Evolutionary conservation across 2,797 vertebrate genomes (phyloP).

Genomic region (Masticophis lateralis): DNA sequence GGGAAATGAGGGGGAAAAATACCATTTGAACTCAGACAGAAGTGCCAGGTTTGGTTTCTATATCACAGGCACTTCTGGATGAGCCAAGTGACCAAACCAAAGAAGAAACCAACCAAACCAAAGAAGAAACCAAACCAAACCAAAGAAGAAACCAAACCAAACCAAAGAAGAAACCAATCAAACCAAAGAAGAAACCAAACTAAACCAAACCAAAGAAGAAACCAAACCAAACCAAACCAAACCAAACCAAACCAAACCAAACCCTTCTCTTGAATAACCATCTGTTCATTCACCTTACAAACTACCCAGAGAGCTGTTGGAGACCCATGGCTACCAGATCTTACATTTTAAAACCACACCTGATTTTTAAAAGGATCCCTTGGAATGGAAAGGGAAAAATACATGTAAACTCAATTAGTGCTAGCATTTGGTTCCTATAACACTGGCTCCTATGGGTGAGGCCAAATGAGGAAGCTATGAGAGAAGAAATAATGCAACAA

Average conservation of each 20-base stretch:
- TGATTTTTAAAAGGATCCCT: not conserved
- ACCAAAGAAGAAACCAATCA: not conserved
- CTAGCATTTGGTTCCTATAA: not conserved
- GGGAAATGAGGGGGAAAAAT: too few species aligned
- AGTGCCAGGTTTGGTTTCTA: not conserved
- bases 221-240: too few species aligned
- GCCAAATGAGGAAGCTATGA: not conserved
- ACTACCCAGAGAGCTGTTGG: not conserved
- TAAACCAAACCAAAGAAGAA: too few species aligned
- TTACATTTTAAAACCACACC: not conserved
- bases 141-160: not conserved
- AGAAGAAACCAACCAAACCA: too few species aligned
- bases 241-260: too few species aligned
- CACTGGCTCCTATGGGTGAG: not conserved
- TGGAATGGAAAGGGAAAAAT: not conserved
- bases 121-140: too few species aligned
- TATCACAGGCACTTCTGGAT: not conserved
- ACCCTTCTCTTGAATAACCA: not conserved
- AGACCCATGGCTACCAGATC: not conserved
- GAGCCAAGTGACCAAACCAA: not conserved
- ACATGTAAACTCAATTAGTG: not conserved
- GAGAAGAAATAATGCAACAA: not conserved
- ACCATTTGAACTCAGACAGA: not conserved
- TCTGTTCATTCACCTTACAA: not conserved
- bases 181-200: too few species aligned